Evolutionary conservation across 2,113 vertebrate species (phyloP).

Genomic region (Aspiorhynchus laticeps): DNA sequence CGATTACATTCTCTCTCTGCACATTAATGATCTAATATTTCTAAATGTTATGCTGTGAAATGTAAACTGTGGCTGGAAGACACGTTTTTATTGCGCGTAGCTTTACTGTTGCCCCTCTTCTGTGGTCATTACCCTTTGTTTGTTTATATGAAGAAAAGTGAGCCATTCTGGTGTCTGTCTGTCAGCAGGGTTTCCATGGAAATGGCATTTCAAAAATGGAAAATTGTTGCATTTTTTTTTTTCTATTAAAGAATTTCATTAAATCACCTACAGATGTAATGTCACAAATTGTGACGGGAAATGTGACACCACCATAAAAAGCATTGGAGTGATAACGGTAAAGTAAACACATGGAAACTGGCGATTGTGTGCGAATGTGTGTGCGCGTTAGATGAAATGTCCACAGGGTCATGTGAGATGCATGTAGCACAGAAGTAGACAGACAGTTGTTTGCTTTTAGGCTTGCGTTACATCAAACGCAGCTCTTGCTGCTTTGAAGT

Average conservation of each 20-base stretch:
- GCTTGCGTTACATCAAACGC: slow-evolving; percentile 10
- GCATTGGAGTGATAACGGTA: neutral
- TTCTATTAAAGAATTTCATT: neutral
- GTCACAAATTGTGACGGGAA: neutral
- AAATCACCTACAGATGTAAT: neutral
- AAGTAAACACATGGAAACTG: slow-evolving; percentile 9
- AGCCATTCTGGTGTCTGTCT: slow-evolving; percentile 2
- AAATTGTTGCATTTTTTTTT: neutral
- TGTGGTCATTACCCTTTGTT: slow-evolving; percentile 34
- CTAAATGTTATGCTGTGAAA: slow-evolving; percentile 32
- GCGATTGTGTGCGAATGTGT: neutral
- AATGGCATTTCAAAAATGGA: neutral
- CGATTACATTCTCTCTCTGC: slow-evolving; percentile 22
- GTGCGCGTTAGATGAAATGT: neutral
- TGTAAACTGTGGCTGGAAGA: slow-evolving; percentile 37
- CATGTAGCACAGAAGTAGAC: slow-evolving; percentile 7
- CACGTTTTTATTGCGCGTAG: slow-evolving; percentile 38
- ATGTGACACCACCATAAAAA: neutral
- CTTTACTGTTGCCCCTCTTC: neutral
- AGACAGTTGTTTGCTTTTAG: slow-evolving; percentile 42
- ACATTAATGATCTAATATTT: slow-evolving; percentile 38
- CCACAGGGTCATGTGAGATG: slow-evolving; percentile 12
- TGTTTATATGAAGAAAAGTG: slow-evolving; percentile 28
- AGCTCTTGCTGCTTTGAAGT: slow-evolving; percentile 31
- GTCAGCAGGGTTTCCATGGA: slow-evolving; percentile 12